Evolutionary conservation across 2,113 vertebrate genomes (phyloP).

Genomic region (Microcebus murinus): DNA sequence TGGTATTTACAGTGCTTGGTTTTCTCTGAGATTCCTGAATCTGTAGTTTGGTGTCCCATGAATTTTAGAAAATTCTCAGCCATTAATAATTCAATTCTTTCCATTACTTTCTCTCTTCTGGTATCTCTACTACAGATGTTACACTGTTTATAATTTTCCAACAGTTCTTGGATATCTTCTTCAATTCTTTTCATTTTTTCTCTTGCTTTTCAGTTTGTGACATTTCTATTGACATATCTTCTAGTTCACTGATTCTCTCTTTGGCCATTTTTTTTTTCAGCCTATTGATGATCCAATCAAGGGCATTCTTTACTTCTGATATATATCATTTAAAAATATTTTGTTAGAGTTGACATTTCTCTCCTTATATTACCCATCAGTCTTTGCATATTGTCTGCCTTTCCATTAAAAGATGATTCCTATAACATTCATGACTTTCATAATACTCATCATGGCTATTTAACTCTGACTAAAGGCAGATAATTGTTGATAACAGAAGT

Average conservation of each 20-base stretch:
- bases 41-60: not conserved
- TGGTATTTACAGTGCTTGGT: not conserved
- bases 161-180: not conserved
- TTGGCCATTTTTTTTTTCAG: not conserved
- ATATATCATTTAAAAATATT: not conserved
- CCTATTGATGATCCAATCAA: not conserved
- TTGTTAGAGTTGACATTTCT: not conserved
- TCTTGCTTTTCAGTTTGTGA: not conserved
- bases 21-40: not conserved
- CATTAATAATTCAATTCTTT: not conserved
- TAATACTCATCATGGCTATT: not conserved
- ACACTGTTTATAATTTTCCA: not conserved
- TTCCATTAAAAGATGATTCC: not conserved
- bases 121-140: not conserved
- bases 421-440: not conserved
- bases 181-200: not conserved
- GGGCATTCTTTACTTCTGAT: not conserved
- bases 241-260: not conserved
- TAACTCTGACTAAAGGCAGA: not conserved
- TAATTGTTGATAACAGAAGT: not conserved
- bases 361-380: not conserved
- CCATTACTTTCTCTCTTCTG: not conserved
- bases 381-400: not conserved
- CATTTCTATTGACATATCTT: not conserved
- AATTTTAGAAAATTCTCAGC: not conserved